Base-by-base conservation (phyloP, 2,797 vertebrate species). In the Sebastolobus alascanus region DNA sequence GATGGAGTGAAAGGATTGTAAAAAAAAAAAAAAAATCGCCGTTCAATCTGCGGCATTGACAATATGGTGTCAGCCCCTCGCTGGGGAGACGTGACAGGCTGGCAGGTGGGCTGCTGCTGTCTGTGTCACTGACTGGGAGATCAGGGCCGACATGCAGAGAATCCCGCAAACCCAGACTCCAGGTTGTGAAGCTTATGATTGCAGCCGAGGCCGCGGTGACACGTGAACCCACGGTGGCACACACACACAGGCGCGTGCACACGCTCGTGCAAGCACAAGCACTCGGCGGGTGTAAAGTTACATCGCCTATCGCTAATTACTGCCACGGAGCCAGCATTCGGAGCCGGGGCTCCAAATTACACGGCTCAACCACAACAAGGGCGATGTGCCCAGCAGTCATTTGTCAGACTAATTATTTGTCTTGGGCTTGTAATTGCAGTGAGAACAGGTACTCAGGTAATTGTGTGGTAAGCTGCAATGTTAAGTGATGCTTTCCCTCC, bases 331-430 rank as follows among this genome's bases (percentile, higher is more conserved):
- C 89, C 92, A 88, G 90, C 92, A 83, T 94, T 94, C 85, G 77
- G 89, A 90, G 87, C 89, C 11, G 81, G 90, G 89, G 90, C 90
- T 95, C 94, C 93, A 95, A 95, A 96, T 96, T 96, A 95, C 93
- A 95, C 88, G 84, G 92, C 95, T 96, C 93, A 94, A 95, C 93
- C 95, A 95, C 94, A 96, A 95, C 94, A 95, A 95, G 94, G 91
- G 89, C 87, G 91, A 93, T 90, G 91, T 93, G 92, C 94, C 94
- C 94, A 91, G 92, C 94, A 96, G 94, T 96, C 94, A 95, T 96
- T 96, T 95, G 93, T 95, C 94, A 95, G 93, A 94, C 94, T 96
- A 96, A 96, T 96, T 96, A 95, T 96, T 95, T 96, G 95, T 95
- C 95, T 95, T 94, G 92, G 93, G 92, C 92, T 93, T 92, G 94